Conservation (phyloP, 1,140 invertebrate species). For the Globodera ellingtonae region DNA sequence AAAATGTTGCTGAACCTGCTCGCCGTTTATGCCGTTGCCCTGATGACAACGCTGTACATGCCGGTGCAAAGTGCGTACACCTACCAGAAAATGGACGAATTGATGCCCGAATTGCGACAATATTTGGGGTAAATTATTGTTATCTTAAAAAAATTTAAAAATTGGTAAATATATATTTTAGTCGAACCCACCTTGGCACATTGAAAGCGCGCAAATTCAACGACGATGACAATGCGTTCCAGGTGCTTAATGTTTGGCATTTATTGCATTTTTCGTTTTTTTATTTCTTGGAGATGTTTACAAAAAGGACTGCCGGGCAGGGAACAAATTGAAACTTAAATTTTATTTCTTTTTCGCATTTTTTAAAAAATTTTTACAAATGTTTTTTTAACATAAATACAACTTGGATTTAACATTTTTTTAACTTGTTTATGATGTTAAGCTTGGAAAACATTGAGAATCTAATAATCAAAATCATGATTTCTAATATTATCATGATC, state of each 20-base stretch:
- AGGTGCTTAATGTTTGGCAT: not conserved
- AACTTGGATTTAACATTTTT: not conserved
- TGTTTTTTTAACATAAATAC: not conserved
- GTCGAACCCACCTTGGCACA: conserved; percentile 18
- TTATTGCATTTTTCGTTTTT: not conserved
- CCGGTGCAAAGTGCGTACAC: conserved; percentile 11
- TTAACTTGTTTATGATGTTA: too few relatives aligned
- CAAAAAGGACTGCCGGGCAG: not conserved
- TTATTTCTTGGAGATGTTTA: too few relatives aligned
- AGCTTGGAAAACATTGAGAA: too few relatives aligned
- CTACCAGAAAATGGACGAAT: conserved; percentile 24
- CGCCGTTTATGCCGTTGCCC: not conserved
- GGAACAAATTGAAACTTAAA: not conserved
- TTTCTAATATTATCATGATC: too few relatives aligned
- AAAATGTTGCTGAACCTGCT: not conserved
- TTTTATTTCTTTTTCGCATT: conserved; percentile 13
- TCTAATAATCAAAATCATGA: too few relatives aligned
- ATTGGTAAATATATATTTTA: not conserved
- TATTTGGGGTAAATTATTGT: conserved; percentile 17
- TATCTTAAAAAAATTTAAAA: not conserved
- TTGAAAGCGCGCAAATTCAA: not conserved
- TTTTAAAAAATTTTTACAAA: not conserved
- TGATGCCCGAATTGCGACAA: conserved; percentile 25
- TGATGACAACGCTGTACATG: not conserved
- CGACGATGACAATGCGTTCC: conserved; percentile 4